A percentile compares a stretch with the other conserved stretches of the same genome.
Evolutionary conservation across 2,888 invertebrate species (phyloP).

Genomic region (Iphiclides podalirius): DNA sequence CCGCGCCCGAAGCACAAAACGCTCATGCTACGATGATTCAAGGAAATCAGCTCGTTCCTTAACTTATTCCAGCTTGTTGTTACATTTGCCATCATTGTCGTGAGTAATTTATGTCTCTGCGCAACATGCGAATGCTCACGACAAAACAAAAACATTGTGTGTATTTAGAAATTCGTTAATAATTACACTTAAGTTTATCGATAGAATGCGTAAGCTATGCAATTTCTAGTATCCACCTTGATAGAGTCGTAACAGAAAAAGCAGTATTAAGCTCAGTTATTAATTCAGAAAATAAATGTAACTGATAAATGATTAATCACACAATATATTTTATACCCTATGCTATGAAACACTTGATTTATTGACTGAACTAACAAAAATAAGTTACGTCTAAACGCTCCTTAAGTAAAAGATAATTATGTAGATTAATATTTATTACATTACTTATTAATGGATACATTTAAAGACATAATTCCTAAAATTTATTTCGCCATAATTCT

Average conservation of each 20-base stretch:
- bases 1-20: slow-evolving; percentile 35
- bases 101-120: slow-evolving; percentile 50
- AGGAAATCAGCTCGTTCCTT: slow-evolving; percentile 20
- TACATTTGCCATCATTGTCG: slow-evolving; percentile 38
- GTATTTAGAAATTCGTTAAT: slow-evolving; percentile 1
- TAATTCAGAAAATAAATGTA: too few species aligned
- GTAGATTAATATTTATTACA: not conserved
- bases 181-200: too few species aligned
- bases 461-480: not conserved
- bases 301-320: too few species aligned
- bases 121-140: slow-evolving; percentile 32
- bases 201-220: too few species aligned
- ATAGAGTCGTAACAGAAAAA: too few species aligned
- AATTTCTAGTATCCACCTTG: too few species aligned
- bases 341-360: not conserved
- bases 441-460: not conserved
- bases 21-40: slow-evolving; percentile 35
- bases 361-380: not conserved
- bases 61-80: slow-evolving; percentile 31
- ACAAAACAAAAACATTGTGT: not conserved
- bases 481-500: not conserved
- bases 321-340: too few species aligned
- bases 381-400: not conserved
- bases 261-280: too few species aligned
- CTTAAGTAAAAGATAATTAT: not conserved